A percentile compares a stretch with the other conserved stretches of the same genome.
Conservation (phyloP, 2,797 vertebrate species). For the Peromyscus melanophrys region DNA sequence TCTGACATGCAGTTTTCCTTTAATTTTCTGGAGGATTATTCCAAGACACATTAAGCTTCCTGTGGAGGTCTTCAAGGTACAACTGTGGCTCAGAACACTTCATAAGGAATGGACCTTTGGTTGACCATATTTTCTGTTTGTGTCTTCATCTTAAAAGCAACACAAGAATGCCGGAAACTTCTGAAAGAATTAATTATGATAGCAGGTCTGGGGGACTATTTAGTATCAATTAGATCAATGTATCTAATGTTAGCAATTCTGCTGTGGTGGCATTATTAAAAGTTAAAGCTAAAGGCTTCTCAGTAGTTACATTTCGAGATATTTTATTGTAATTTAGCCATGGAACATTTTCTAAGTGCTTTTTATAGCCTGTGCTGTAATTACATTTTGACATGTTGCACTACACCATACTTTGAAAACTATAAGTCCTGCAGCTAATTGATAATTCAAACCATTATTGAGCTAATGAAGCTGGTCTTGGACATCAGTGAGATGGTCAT, state of each 20-base stretch:
- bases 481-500: slow-evolving; percentile 74
- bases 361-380: slow-evolving; percentile 72
- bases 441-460: slow-evolving; percentile 87
- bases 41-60: background rate
- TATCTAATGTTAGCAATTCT: background rate
- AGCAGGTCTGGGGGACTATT: background rate
- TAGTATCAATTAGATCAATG: background rate
- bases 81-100: background rate
- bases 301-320: slow-evolving; percentile 63
- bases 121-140: background rate
- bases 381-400: slow-evolving; percentile 81
- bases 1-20: background rate
- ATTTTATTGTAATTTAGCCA: slow-evolving; percentile 80
- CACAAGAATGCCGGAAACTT: background rate
- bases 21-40: background rate
- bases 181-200: background rate
- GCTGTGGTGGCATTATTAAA: background rate
- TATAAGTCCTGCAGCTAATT: slow-evolving; percentile 83
- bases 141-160: background rate
- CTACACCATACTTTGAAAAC: slow-evolving; percentile 72
- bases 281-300: background rate
- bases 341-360: slow-evolving; percentile 34
- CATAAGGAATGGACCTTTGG: background rate
- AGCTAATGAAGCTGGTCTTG: slow-evolving; percentile 84
- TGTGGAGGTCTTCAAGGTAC: background rate